Evolutionary conservation across 2,113 vertebrate genomes (phyloP).

Genomic region (Calidris pugnax): DNA sequence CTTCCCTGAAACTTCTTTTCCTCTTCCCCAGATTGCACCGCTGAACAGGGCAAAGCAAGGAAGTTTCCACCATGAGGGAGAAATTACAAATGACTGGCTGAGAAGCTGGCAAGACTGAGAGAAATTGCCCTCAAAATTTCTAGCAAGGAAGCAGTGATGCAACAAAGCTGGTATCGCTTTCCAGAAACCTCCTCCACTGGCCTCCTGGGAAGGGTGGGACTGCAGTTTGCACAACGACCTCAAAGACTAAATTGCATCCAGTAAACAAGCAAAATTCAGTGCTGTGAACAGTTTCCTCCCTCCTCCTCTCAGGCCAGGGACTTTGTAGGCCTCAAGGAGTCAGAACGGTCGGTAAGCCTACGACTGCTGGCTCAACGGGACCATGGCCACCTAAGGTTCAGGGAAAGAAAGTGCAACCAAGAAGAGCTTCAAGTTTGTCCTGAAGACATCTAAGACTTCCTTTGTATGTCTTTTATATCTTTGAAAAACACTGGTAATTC

Average conservation of each 20-base stretch:
- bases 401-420: not conserved
- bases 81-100: not conserved
- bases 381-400: not conserved
- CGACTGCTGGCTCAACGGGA: not conserved
- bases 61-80: not conserved
- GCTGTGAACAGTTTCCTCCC: not conserved
- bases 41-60: not conserved
- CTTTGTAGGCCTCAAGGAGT: not conserved
- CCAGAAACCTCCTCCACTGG: not conserved
- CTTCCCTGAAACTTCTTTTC: not conserved
- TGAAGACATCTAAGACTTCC: not conserved
- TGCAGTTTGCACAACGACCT: not conserved
- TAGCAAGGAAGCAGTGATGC: not conserved
- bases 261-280: not conserved
- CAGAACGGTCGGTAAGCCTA: accelerated
- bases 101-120: not conserved
- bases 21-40: not conserved
- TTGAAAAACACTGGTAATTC: not conserved
- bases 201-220: not conserved
- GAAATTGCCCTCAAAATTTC: not conserved
- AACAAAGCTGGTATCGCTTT: not conserved
- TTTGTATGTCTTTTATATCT: not conserved
- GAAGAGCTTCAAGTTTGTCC: not conserved
- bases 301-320: not conserved
- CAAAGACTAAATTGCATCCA: not conserved